Evolutionary conservation across 2,888 invertebrate species (phyloP).

Genomic region (Synanthedon formicaeformis): DNA sequence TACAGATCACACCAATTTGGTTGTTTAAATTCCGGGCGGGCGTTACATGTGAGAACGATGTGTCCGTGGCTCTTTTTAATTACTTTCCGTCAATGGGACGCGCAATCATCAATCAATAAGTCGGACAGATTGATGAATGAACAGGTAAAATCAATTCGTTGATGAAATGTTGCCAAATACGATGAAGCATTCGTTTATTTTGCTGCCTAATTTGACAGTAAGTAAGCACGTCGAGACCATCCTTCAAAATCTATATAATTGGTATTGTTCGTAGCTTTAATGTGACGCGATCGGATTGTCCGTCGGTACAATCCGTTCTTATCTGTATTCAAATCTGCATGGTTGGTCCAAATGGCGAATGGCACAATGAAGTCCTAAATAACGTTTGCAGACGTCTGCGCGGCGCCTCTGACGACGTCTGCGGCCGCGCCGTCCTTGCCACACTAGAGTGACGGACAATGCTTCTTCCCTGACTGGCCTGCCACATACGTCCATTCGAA

Average conservation of each 20-base stretch:
- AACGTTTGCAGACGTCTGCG: conserved; percentile 49
- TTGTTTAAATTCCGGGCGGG: conserved; percentile 14
- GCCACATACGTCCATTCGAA: conserved; percentile 40
- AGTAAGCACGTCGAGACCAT: conserved; percentile 23
- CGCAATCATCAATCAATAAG: conserved; percentile 61
- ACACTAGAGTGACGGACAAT: conserved; percentile 57
- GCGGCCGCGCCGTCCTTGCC: conserved; percentile 22
- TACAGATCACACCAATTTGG: conserved; percentile 19
- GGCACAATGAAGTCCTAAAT: conserved; percentile 67
- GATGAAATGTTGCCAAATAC: conserved; percentile 44
- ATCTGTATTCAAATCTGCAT: conserved; percentile 55
- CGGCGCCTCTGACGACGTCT: conserved; percentile 58
- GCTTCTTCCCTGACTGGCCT: conserved; percentile 42
- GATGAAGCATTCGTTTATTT: conserved; percentile 15
- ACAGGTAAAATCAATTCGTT: conserved; percentile 53
- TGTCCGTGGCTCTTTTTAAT: conserved; percentile 49
- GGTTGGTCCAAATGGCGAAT: conserved; percentile 27
- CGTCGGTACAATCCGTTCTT: conserved; percentile 50
- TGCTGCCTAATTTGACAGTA: conserved; percentile 62
- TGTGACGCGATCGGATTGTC: conserved; percentile 45
- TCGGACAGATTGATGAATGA: conserved; percentile 60
- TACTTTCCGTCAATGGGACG: conserved; percentile 52
- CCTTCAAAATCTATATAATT: not conserved
- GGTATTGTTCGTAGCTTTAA: conserved; percentile 12
- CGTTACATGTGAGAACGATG: conserved; percentile 29